These are phyloP conservation scores for Apolygus lucorum DNA, from an alignment of 1,140 invertebrate genomes.

Conservation along the genomic window DNA sequence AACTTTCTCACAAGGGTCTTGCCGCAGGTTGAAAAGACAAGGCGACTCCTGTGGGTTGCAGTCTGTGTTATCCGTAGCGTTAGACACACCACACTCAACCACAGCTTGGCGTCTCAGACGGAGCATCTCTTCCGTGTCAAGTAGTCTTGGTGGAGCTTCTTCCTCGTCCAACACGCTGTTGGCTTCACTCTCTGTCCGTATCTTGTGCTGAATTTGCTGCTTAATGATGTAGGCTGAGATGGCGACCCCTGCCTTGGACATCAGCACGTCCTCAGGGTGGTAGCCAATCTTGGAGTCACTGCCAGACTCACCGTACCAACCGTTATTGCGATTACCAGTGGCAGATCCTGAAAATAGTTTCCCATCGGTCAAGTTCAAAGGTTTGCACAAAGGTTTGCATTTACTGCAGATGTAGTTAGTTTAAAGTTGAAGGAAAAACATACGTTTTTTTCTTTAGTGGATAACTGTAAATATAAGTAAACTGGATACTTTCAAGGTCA, in stretches of 20 bases:
- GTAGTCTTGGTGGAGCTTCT: constrained; percentile 33
- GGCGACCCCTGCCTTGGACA: constrained; percentile 42
- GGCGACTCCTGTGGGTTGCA: constrained; percentile 48
- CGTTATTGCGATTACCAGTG: constrained; percentile 35
- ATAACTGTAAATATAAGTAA: too few species aligned
- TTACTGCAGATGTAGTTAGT: too few species aligned
- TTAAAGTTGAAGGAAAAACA: too few species aligned
- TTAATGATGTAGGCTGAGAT: constrained; percentile 38
- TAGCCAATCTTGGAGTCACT: constrained; percentile 35
- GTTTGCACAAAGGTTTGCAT: too few species aligned
- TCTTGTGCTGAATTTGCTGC: constrained; percentile 24
- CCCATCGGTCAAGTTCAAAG: neutral
- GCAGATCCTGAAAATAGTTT: constrained; percentile 28
- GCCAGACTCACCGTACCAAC: constrained; percentile 52
- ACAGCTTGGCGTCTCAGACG: constrained; percentile 41
- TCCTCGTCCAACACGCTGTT: constrained; percentile 14
- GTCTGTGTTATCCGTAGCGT: constrained; percentile 32
- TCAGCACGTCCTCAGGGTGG: constrained; percentile 42
- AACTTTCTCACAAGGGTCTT: constrained; percentile 67
- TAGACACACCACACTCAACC: constrained; percentile 39
- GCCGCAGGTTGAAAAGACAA: constrained; percentile 62
- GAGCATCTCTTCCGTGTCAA: constrained; percentile 39
- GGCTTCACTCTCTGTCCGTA: constrained; percentile 10
- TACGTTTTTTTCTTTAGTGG: too few species aligned
- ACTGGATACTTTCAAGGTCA: too few species aligned